Percentiles rank a stretch among this genome's conserved stretches.
These are phyloP conservation scores for Perodicticus potto DNA, from an alignment of 2,797 vertebrate genomes.

Conservation along the genomic window DNA sequence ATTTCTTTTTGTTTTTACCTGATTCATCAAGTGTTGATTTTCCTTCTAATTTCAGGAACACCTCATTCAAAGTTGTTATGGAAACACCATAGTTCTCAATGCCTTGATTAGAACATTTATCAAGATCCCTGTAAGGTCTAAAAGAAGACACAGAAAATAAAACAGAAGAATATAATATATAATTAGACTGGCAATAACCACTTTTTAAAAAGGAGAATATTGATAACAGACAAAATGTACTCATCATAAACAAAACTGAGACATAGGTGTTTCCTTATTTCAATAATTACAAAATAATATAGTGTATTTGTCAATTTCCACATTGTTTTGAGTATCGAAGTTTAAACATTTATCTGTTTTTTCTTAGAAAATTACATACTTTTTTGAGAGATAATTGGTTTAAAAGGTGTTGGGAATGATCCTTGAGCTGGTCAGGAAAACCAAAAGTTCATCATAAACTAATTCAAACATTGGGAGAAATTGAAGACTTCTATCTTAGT, in stretches of 20 bases:
- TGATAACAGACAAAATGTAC: not conserved
- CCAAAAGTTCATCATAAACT: not conserved
- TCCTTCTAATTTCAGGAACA: constrained; percentile 93
- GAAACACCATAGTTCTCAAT: constrained; percentile 92
- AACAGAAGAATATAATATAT: not conserved
- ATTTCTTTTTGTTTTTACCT: constrained; percentile 83
- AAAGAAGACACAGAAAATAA: constrained; percentile 3
- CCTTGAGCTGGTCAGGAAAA: not conserved
- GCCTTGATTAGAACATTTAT: constrained; percentile 86
- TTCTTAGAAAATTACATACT: not conserved
- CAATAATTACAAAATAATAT: not conserved
- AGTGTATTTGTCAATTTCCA: not conserved
- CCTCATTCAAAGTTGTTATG: constrained; percentile 94
- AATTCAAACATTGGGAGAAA: not conserved
- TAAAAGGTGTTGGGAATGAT: not conserved
- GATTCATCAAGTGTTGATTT: constrained; percentile 91
- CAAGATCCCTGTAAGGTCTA: constrained; percentile 92
- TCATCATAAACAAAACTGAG: not conserved
- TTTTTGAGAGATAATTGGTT: not conserved
- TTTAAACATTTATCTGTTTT: constrained; percentile 18
- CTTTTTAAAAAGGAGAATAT: not conserved
- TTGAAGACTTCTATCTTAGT: not conserved
- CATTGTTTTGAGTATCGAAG: not conserved
- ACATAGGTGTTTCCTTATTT: not conserved
- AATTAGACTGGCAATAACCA: not conserved